Conservation (phyloP, 2,888 invertebrate genomes). For the Macaria liturata region DNA sequence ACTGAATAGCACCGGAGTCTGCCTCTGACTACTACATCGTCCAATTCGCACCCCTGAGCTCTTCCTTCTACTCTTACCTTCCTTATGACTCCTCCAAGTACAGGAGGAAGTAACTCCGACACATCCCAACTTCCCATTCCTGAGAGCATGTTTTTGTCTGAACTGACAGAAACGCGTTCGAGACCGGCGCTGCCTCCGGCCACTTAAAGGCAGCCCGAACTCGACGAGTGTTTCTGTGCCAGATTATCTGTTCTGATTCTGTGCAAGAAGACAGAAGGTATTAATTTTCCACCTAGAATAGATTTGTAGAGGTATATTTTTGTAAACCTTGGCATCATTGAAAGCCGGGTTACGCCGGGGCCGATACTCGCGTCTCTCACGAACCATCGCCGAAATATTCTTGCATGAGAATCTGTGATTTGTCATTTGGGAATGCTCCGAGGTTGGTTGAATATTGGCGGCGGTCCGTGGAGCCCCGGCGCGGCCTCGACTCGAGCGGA, state of each 20-base stretch:
- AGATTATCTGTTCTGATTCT: conserved; percentile 27
- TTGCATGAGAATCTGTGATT: conserved; percentile 41
- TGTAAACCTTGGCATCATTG: conserved; percentile 56
- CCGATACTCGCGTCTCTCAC: conserved; percentile 67
- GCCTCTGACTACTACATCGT: conserved; percentile 88
- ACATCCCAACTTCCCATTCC: conserved; percentile 32
- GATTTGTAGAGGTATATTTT: conserved; percentile 56
- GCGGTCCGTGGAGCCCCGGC: conserved; percentile 54
- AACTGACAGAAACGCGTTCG: conserved; percentile 35
- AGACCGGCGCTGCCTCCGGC: conserved; percentile 67
- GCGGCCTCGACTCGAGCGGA: conserved; percentile 42
- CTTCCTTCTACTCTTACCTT: conserved; percentile 88
- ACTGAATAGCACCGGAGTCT: conserved; percentile 91
- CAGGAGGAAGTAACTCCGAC: conserved; percentile 60
- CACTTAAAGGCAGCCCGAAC: conserved; percentile 60
- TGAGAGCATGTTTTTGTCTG: conserved; percentile 57
- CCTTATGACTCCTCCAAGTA: conserved; percentile 82
- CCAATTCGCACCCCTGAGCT: conserved; percentile 87
- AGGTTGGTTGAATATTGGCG: conserved; percentile 36
- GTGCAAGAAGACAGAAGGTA: conserved; percentile 35
- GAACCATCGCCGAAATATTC: conserved; percentile 42
- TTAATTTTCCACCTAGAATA: conserved; percentile 52
- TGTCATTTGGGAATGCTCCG: conserved; percentile 38
- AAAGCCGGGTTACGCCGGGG: conserved; percentile 46
- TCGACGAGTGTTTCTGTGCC: conserved; percentile 44